Evolutionary conservation across 2,888 invertebrate species (phyloP).

Genomic region (Tenthredo scrophulariae): DNA sequence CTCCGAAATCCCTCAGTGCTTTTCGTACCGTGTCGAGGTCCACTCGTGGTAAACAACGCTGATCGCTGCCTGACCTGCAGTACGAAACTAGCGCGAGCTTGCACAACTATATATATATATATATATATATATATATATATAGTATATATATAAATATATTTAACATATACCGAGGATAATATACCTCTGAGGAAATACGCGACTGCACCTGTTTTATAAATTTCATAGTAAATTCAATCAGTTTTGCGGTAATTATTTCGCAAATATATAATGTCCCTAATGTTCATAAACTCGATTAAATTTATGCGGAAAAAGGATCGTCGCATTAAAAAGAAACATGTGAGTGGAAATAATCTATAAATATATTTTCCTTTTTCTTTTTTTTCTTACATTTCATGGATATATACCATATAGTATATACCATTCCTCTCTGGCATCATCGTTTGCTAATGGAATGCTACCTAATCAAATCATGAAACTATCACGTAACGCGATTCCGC

Average conservation of each 20-base stretch:
- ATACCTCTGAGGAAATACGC: not conserved
- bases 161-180: not conserved
- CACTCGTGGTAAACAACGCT: slow-evolving; percentile 10
- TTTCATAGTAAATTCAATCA: no score
- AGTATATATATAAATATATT: slow-evolving; percentile 31
- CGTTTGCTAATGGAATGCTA: not conserved
- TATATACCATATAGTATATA: not conserved
- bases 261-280: slow-evolving; percentile 78
- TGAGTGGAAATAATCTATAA: slow-evolving; percentile 61
- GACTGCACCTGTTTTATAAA: slow-evolving; percentile 5
- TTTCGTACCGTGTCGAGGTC: slow-evolving; percentile 30
- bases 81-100: not conserved
- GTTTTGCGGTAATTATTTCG: no score
- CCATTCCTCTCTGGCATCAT: not conserved
- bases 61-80: not conserved
- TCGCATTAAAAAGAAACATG: slow-evolving; percentile 65
- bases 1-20: slow-evolving; percentile 5
- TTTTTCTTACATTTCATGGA: not conserved
- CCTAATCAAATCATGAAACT: not conserved
- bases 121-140: slow-evolving; percentile 29
- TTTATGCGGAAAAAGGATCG: slow-evolving; percentile 73
- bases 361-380: not conserved
- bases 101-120: slow-evolving; percentile 30
- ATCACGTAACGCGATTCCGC: slow-evolving; percentile 25
- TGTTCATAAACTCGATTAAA: slow-evolving; percentile 80